Base-by-base conservation (phyloP, 1,140 invertebrate species). In the Potamilus streckersoni region DNA sequence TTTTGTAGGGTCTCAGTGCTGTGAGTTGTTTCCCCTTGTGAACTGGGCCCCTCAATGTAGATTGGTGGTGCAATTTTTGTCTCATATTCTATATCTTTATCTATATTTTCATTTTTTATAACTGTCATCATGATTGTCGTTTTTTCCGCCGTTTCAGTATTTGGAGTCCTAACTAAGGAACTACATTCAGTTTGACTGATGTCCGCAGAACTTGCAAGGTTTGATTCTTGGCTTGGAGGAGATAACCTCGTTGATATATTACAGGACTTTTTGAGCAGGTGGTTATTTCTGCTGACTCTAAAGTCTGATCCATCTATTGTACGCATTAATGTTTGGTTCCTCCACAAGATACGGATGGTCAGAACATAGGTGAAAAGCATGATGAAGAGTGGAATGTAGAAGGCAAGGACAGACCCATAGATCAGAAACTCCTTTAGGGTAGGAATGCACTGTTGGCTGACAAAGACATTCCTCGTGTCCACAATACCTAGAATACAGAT, bases 331-430 rank as follows among this genome's bases (percentile, higher is more conserved):
- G 78, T 71, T 66, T 85, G 85, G 76, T 88, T 89, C 61, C 83
- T 81, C 81, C 85, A 82, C 14, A 90, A 76, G 59, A 88, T 88
- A 19, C 94, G 91, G 2, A 98, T 95, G 0, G 97, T 98, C 69
- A 98, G 91, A 6, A 95, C 94, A 85, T 98, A 98, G 3, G 97
- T 98, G 57, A 97, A 91, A 83, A 98, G 91, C 97, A 99, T 99
- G 65, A 98, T 96, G 14, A 94, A 92, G 60, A 99, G 92, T 5
- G 97, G 97, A 78, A 98, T 96, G 91, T 98, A 98, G 90, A 99
- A 99, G 80, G 96, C 97, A 80, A 98, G 88, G 82, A 98, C 94
- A 60, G 96, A 97, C 19, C 96, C 96, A 81, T 97, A 96, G 74
- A 97, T 92, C 87, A 96, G 96, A 91, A 97, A 97, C 5, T 87